A percentile compares a stretch with the other conserved stretches of the same genome.
Evolutionary conservation across 2,113 vertebrate genomes (phyloP).

Genomic region (Cyprinodon brontotheroides): DNA sequence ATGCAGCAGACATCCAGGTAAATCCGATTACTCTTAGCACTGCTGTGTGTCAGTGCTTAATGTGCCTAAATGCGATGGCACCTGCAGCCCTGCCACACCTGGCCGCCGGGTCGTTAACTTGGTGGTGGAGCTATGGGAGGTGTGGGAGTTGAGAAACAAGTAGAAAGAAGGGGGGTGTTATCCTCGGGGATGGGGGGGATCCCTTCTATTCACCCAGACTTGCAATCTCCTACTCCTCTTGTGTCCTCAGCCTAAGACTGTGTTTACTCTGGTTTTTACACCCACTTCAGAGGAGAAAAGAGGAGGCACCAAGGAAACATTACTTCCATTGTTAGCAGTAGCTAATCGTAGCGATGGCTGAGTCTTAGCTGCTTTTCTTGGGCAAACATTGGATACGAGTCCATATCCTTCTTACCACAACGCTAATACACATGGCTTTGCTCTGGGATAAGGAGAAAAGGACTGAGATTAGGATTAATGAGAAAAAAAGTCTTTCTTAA

Average conservation of each 20-base stretch:
- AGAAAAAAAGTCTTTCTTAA: slow-evolving; percentile 63
- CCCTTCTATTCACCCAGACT: slow-evolving; percentile 62
- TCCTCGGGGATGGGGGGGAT: slow-evolving; percentile 58
- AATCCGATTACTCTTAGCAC: slow-evolving; percentile 79
- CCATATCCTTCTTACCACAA: slow-evolving; percentile 78
- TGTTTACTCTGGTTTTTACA: slow-evolving; percentile 73
- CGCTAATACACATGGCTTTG: slow-evolving; percentile 76
- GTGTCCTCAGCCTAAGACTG: slow-evolving; percentile 53
- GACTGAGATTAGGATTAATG: slow-evolving; percentile 79
- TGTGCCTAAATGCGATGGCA: slow-evolving; percentile 79
- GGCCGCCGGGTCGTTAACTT: slow-evolving; percentile 61
- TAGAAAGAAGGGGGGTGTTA: slow-evolving; percentile 37
- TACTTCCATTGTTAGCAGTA: slow-evolving; percentile 74
- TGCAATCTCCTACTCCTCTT: slow-evolving; percentile 58
- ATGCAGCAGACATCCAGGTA: slow-evolving; percentile 67
- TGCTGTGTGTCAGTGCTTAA: slow-evolving; percentile 81
- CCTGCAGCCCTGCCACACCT: slow-evolving; percentile 82
- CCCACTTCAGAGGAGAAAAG: slow-evolving; percentile 70
- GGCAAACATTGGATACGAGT: slow-evolving; percentile 81
- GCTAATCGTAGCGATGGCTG: slow-evolving; percentile 73
- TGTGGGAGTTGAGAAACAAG: slow-evolving; percentile 49
- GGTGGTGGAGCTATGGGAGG: slow-evolving; percentile 50
- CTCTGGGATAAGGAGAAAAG: slow-evolving; percentile 71
- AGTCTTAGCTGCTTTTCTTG: slow-evolving; percentile 79
- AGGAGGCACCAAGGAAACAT: slow-evolving; percentile 68